These are phyloP conservation scores for Alectura lathami DNA, from an alignment of 2,113 vertebrate genomes.

Conservation along the genomic window DNA sequence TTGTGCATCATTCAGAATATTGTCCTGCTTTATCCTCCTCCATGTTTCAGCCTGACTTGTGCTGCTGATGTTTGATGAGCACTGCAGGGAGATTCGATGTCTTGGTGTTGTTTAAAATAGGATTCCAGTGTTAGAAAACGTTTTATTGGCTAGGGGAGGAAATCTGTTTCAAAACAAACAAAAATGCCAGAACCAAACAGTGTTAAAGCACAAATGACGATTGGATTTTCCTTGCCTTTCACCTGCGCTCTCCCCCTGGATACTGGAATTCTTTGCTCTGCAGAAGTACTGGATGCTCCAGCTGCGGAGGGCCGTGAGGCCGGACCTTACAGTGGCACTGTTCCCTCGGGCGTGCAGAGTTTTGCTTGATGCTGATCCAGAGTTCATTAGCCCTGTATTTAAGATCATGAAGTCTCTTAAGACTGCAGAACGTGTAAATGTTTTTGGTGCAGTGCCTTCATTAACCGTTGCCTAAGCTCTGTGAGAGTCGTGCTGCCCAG, in stretches of 20 bases:
- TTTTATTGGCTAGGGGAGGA: background rate
- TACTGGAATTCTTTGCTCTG: background rate
- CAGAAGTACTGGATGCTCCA: background rate
- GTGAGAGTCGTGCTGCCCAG: background rate
- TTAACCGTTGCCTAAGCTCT: background rate
- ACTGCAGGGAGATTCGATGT: background rate
- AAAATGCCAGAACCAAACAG: too few relatives aligned
- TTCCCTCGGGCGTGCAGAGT: background rate
- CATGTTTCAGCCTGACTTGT: background rate
- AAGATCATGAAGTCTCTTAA: background rate
- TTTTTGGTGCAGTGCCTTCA: background rate
- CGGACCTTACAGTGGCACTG: background rate
- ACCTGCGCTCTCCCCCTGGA: background rate
- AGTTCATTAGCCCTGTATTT: background rate
- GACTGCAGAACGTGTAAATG: background rate
- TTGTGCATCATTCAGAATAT: background rate
- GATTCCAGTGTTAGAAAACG: background rate
- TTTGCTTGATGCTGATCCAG: constrained; percentile 1
- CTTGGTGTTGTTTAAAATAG: background rate
- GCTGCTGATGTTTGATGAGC: background rate
- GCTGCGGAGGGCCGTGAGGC: background rate
- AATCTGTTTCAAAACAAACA: background rate
- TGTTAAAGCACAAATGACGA: background rate
- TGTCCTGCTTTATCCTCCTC: background rate
- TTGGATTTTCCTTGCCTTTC: background rate